Percentiles rank a stretch among this genome's conserved stretches.
Evolutionary conservation across 2,888 invertebrate species (phyloP).

Genomic region (Melinaea marsaeus): DNA sequence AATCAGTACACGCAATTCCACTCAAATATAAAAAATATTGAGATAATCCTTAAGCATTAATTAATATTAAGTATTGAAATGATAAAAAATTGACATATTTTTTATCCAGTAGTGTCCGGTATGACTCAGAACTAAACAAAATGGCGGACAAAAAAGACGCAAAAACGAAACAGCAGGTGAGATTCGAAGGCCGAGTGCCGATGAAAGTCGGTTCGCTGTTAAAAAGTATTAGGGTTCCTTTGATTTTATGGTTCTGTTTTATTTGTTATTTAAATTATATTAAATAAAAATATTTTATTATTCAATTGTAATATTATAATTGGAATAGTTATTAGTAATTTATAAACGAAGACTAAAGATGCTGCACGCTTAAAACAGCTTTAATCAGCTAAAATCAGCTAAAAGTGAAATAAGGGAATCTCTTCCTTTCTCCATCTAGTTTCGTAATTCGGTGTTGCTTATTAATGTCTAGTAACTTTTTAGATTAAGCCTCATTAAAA

Average conservation of each 20-base stretch:
- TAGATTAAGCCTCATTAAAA: too few species aligned
- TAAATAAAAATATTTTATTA: too few species aligned
- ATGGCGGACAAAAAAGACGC: constrained; percentile 47
- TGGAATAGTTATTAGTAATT: too few species aligned
- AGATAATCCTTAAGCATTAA: not conserved
- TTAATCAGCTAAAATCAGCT: too few species aligned
- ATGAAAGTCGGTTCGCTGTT: constrained; percentile 49
- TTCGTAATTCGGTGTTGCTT: too few species aligned
- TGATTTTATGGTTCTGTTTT: not conserved
- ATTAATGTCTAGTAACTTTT: too few species aligned
- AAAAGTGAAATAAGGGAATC: too few species aligned
- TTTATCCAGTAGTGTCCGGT: constrained; percentile 17
- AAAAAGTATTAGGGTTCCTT: constrained; percentile 43
- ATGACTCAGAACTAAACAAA: constrained; percentile 46
- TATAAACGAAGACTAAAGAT: too few species aligned
- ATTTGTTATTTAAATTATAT: not conserved
- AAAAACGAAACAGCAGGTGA: constrained; percentile 49
- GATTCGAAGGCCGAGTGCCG: constrained; percentile 46
- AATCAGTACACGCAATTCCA: constrained; percentile 4
- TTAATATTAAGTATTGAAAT: not conserved
- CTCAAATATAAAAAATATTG: not conserved
- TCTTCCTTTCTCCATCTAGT: too few species aligned
- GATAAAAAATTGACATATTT: constrained; percentile 15
- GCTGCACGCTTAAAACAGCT: too few species aligned
- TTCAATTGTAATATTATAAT: too few species aligned